Base-by-base conservation (phyloP, 2,797 vertebrate genomes). In the Cirrhinus mrigala region DNA sequence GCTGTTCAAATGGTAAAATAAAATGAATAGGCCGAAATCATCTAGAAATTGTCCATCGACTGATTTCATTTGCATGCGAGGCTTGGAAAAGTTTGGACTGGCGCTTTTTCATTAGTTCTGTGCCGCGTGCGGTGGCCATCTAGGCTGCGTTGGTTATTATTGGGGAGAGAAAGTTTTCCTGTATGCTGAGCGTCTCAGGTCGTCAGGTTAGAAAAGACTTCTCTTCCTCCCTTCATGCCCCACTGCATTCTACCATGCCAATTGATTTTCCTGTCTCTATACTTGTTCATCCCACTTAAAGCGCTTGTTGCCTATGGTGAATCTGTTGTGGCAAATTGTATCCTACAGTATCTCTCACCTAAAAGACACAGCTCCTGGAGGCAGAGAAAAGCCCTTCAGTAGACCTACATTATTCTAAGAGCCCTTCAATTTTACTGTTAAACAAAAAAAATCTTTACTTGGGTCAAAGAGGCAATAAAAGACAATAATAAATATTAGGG, bases 191-290 rank as follows among this genome's bases (percentile, higher is more conserved):
- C 33, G 77, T 79, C 85, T 33, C 83, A 70, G 54, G 83, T 85
- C 81, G 50, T 85, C 87, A 85, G 83, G 87, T 83, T 85, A 82
- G 74, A 85, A 83, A 88, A 79, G 50, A 54, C 82, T 87, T 78
- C 82, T 54, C 69, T 77, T 56, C 48, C 74, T 82, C 79, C 85
- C 80, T 86, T 87, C 82, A 81, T 85, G 85, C 85, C 88, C 77
- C 85, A 64, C 79, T 87, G 87, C 83, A 77, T 83, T 86, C 87
- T 79, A 87, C 86, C 87, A 85, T 87, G 82, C 81, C 87, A 87
- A 89, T 89, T 88, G 90, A 93, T 91, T 92, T 89, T 90, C 86
- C 90, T 89, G 86, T 90, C 89, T 90, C 54, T 77, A 86, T 85
- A 79, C 88, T 89, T 85, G 90, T 89, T 91, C 87, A 85, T 86